Evolutionary conservation across 64 coral and sea anemone species (phyloP), one percentile per base, ranked within the genome.

Genomic region (Stylophora pistillata): DNA sequence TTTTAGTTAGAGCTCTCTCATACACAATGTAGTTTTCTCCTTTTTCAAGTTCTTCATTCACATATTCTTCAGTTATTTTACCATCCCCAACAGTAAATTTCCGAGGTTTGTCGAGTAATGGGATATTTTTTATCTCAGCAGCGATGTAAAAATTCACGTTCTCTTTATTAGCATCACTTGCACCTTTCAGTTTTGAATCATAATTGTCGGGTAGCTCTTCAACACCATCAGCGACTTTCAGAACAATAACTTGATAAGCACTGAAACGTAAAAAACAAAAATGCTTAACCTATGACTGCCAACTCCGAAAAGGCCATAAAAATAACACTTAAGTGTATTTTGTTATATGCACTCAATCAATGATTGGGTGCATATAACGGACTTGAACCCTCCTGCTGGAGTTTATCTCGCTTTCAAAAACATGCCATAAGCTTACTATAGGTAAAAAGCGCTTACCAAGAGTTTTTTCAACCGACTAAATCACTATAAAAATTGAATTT

Each of bases 31-130:
- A 89, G 9, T 27, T 21, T 53, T 74, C 2, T 20, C 87, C 74
- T 21, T 33, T 78, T 37, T 78, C 18, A 29, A 89, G 64, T 41
- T 31, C 18, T 7, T 16, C 56, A 62, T 89, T 89, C 2, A 26
- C 27, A 26, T 78, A 89, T 7, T 30, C 16, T 25, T 13, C 58
- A 53, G 20, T 14, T 47, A 2, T 89, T n/a, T 16, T 28, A 12
- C 78, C 63, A 15, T 89, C 74, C 18, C 87, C 87, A 53, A 89
- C 76, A 23, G n/a, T 55, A 32, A 89, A 75, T 56, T 53, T 25
- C 64, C 37, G 65, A 20, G 87, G 5, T 15, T 21, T 15, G 5
- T 29, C 62, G 30, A 23, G 20, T 31, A 78, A 6, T 20, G 59
- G 74, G 23, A 27, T 21, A 54, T 59, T 25, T 30, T 23, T 27